These are phyloP conservation scores for Drosophila algonquin DNA, from an alignment of 2,888 invertebrate species.

Conservation along the genomic window DNA sequence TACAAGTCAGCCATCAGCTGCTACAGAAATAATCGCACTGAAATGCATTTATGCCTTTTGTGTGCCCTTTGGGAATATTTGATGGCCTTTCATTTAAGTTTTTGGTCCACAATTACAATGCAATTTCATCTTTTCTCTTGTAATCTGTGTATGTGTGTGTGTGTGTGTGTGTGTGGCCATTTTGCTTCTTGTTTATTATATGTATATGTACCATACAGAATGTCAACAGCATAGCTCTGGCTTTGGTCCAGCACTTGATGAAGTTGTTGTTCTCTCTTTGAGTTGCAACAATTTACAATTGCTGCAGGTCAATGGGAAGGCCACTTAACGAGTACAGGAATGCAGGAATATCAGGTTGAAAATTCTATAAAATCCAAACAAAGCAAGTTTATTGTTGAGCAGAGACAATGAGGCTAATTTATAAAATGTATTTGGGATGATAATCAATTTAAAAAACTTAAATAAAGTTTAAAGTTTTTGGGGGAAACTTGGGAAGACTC, in stretches of 20 bases:
- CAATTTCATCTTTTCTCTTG: constrained; percentile 56
- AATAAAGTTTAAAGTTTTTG: constrained; percentile 24
- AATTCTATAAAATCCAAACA: constrained; percentile 9
- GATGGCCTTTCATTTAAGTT: not conserved
- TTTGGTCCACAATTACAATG: constrained; percentile 49
- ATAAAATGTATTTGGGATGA: not conserved
- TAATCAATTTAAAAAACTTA: constrained; percentile 20
- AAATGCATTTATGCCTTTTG: not conserved
- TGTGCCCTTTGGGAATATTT: not conserved
- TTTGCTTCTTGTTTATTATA: not conserved
- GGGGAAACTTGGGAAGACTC: too few relatives aligned
- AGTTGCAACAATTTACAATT: constrained; percentile 8
- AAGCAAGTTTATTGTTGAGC: not conserved
- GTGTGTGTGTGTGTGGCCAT: not conserved
- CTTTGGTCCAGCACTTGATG: constrained; percentile 14
- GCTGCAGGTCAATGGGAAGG: constrained; percentile 17
- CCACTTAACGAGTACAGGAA: not conserved
- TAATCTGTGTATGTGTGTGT: not conserved
- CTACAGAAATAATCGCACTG: not conserved
- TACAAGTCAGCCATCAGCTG: too few relatives aligned
- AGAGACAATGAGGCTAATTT: constrained; percentile 5
- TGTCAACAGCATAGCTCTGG: constrained; percentile 26
- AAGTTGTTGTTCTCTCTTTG: constrained; percentile 13
- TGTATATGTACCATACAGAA: not conserved
- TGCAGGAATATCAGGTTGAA: constrained; percentile 7